Conservation (phyloP, 2,797 vertebrate genomes). For the Anolis apletophallus region DNA sequence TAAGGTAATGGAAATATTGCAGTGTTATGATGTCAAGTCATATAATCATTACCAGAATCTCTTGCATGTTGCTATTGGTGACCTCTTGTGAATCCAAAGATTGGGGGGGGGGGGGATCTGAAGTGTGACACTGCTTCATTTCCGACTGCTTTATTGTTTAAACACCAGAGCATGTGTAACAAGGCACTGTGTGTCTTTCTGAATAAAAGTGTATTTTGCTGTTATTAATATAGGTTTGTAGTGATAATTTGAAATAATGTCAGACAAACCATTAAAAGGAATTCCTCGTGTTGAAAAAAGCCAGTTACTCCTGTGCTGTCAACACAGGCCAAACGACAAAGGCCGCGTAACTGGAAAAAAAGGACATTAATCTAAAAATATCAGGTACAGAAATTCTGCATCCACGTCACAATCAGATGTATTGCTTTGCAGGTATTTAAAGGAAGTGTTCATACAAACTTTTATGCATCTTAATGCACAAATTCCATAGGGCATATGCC, state of each 20-base stretch:
- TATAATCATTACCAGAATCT: not conserved
- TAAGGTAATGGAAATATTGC: not conserved
- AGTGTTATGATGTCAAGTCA: not conserved
- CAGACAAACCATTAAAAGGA: not conserved
- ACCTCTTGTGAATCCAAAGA: not conserved
- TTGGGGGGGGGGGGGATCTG: not conserved
- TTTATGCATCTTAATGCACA: too few species aligned
- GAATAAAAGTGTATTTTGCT: slow-evolving; percentile 6
- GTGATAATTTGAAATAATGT: not conserved
- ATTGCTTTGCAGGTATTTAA: not conserved
- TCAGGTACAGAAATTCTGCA: not conserved
- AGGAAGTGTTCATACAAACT: not conserved
- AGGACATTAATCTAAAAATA: not conserved
- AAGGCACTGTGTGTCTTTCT: slow-evolving; percentile 37
- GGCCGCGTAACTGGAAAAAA: not conserved
- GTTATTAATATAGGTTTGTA: not conserved
- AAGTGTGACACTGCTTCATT: slow-evolving; percentile 30
- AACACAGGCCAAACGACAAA: not conserved
- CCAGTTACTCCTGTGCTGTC: too few species aligned
- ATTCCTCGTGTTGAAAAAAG: not conserved
- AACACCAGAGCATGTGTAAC: slow-evolving; percentile 35
- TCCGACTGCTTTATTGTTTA: slow-evolving; percentile 47
- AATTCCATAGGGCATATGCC: too few species aligned
- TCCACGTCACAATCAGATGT: not conserved
- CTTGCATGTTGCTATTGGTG: not conserved